These are phyloP conservation scores for Erynnis tages DNA, from an alignment of 2,888 invertebrate genomes.

Conservation along the genomic window DNA sequence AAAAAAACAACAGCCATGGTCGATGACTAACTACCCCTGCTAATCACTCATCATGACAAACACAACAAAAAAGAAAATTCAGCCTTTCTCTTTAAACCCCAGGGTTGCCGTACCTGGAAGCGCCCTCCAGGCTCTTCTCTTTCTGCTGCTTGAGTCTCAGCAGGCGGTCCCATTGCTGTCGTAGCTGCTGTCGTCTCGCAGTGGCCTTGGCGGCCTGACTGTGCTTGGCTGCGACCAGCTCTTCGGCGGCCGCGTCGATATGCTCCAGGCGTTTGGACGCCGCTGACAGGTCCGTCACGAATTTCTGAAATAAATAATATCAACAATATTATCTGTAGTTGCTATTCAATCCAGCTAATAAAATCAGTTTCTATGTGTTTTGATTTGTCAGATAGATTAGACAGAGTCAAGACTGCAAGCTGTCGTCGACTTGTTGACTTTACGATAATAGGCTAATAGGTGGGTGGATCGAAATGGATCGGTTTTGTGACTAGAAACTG, in stretches of 20 bases:
- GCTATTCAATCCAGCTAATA: background rate
- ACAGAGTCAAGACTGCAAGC: too few relatives aligned
- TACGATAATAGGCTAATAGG: too few relatives aligned
- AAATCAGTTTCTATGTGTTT: too few relatives aligned
- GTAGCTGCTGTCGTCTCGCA: slow-evolving; percentile 91
- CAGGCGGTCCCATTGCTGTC: slow-evolving; percentile 93
- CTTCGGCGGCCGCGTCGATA: slow-evolving; percentile 93
- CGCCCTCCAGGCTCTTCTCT: slow-evolving; percentile 94
- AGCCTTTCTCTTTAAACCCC: background rate
- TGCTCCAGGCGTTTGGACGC: slow-evolving; percentile 95
- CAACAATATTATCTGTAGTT: background rate
- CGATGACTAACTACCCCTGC: background rate
- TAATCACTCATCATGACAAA: background rate
- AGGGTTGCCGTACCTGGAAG: slow-evolving; percentile 13
- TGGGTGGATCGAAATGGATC: too few relatives aligned
- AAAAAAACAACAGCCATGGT: background rate
- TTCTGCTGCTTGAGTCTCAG: slow-evolving; percentile 93
- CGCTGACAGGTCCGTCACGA: slow-evolving; percentile 96
- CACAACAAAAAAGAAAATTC: background rate
- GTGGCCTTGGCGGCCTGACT: slow-evolving; percentile 83
- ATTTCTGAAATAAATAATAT: slow-evolving; percentile 82
- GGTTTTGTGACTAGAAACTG: too few relatives aligned
- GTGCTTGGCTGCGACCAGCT: slow-evolving; percentile 92
- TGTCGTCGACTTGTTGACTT: too few relatives aligned
- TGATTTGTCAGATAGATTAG: too few relatives aligned